A percentile compares a stretch with the other conserved stretches of the same genome.
These are phyloP conservation scores for Pemphredon lugubris DNA, from an alignment of 2,888 invertebrate species.

Conservation along the genomic window DNA sequence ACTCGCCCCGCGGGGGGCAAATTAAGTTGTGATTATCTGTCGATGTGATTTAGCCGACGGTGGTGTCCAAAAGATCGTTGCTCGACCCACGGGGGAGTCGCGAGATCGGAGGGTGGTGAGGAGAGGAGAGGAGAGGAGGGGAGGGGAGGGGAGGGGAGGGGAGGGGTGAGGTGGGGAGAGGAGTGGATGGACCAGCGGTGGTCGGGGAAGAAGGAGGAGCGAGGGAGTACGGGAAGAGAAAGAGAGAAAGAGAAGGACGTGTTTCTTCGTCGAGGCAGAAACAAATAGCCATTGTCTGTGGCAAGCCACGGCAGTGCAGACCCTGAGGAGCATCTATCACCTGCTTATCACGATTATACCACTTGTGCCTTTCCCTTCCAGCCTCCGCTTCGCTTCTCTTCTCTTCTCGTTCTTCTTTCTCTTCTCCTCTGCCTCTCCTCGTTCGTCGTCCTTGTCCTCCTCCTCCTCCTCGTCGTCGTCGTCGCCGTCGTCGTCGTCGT, in stretches of 20 bases:
- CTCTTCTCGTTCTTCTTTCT: slow-evolving; percentile 8
- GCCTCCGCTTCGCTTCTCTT: slow-evolving; percentile 50
- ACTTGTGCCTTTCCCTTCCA: slow-evolving; percentile 73
- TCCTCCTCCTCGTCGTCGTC: slow-evolving; percentile 12
- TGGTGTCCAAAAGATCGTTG: slow-evolving; percentile 48
- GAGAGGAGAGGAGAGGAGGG: slow-evolving; percentile 10
- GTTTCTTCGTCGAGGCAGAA: slow-evolving; percentile 74
- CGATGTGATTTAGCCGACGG: slow-evolving; percentile 79
- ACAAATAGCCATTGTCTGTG: slow-evolving; percentile 81
- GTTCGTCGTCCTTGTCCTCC: background rate
- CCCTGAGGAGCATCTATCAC: slow-evolving; percentile 80
- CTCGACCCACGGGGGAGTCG: slow-evolving; percentile 3
- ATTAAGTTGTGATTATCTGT: slow-evolving; percentile 81
- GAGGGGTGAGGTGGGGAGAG: slow-evolving; percentile 19
- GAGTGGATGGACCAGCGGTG: slow-evolving; percentile 13
- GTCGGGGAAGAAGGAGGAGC: slow-evolving; percentile 25
- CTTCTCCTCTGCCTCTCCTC: slow-evolving; percentile 20
- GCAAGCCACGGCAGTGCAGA: slow-evolving; percentile 74
- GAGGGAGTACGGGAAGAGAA: slow-evolving; percentile 15
- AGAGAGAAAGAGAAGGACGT: slow-evolving; percentile 45
- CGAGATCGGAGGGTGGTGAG: background rate
- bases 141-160: slow-evolving; percentile 19
- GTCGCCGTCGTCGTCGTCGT: slow-evolving; percentile 20
- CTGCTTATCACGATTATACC: slow-evolving; percentile 81
- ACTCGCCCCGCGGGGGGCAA: slow-evolving; percentile 76